phyloP scores from a whole-genome alignment of 2,888 invertebrate genomes.

The Caenorhabditis macrosperma region DNA sequence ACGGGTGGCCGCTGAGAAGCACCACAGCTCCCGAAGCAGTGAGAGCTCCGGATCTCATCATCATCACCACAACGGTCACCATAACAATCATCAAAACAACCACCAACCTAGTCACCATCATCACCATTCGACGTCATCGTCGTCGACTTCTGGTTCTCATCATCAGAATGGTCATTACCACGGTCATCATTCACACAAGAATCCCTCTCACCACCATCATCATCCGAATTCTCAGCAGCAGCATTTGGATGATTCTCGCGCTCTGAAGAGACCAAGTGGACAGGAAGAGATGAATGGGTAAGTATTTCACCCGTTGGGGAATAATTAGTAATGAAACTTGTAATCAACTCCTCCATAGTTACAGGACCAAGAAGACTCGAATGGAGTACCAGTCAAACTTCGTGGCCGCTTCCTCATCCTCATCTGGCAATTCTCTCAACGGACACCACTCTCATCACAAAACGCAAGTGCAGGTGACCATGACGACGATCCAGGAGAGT shows the following conservation, averaged over 20 bases:
- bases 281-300: constrained; percentile 12
- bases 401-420: constrained; percentile 13
- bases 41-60: background rate
- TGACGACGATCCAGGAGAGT: background rate
- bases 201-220: background rate
- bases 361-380: constrained; percentile 26
- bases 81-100: background rate
- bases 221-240: constrained; percentile 5
- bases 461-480: background rate
- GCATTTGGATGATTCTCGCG: background rate
- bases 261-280: background rate
- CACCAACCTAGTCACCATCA: background rate
- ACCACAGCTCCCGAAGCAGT: background rate
- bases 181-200: background rate
- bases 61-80: constrained; percentile 7
- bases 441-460: background rate
- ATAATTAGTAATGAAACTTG: too few species aligned
- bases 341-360: background rate
- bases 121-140: constrained; percentile 1
- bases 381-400: constrained; percentile 11
- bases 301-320: background rate
- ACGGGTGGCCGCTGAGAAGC: background rate
- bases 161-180: constrained; percentile 1
- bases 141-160: background rate
- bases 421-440: background rate